Percentiles rank a stretch among this genome's conserved stretches.
These are phyloP conservation scores for Pelusios castaneus DNA, from an alignment of 2,113 vertebrate genomes.

Conservation along the genomic window DNA sequence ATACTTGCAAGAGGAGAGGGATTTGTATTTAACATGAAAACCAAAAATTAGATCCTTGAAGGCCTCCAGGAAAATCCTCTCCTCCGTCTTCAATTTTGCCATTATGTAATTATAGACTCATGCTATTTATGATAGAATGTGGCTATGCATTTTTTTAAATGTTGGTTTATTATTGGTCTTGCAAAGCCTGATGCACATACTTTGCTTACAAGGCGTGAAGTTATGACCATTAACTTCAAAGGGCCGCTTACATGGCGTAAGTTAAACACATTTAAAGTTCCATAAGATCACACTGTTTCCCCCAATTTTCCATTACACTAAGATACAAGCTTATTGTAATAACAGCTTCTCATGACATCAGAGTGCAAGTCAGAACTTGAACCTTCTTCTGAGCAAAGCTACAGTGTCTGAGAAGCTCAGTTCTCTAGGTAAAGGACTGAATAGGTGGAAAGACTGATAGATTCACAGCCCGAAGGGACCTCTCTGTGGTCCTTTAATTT, in stretches of 20 bases:
- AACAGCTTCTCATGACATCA: neutral
- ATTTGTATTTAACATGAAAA: neutral
- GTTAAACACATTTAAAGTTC: neutral
- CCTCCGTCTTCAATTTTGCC: neutral
- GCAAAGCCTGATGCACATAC: neutral
- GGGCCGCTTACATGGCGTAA: rapidly evolving
- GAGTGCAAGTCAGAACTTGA: neutral
- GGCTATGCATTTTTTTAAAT: neutral
- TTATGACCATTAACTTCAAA: neutral
- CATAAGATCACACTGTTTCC: rapidly evolving
- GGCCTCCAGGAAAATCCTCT: neutral
- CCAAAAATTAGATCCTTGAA: neutral
- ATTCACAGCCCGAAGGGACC: neutral
- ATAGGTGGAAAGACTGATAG: neutral
- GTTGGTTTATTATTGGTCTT: neutral
- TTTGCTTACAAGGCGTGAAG: neutral
- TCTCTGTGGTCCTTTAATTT: neutral
- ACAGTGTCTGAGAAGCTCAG: neutral
- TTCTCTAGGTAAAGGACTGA: neutral
- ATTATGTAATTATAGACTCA: neutral
- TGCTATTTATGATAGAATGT: neutral
- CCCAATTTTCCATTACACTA: neutral
- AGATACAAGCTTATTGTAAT: neutral
- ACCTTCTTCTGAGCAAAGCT: neutral
- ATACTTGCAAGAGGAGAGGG: neutral